phyloP scores from a whole-genome alignment of 2,113 vertebrate genomes.

The Speoplatyrhinus poulsoni region DNA sequence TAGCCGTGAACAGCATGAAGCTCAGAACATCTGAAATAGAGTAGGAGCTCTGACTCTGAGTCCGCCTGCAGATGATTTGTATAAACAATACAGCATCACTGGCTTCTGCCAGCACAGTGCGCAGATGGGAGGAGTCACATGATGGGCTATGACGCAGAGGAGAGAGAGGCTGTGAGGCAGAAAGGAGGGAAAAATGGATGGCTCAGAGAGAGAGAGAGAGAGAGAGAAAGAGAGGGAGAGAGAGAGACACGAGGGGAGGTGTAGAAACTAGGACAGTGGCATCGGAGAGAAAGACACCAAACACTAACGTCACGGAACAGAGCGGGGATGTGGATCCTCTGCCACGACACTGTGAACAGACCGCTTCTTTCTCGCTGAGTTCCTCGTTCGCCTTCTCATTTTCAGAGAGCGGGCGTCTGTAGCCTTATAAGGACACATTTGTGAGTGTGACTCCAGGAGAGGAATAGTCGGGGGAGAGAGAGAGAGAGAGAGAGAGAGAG shows the following conservation, averaged over 20 bases:
- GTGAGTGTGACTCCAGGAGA: constrained; percentile 37
- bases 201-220: constrained; percentile 16
- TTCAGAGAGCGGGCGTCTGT: constrained; percentile 49
- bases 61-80: constrained; percentile 22
- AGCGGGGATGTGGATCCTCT: neutral
- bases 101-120: constrained; percentile 44
- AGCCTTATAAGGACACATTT: constrained; percentile 72
- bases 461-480: neutral
- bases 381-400: constrained; percentile 41
- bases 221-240: neutral
- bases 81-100: constrained; percentile 22
- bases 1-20: too few relatives aligned
- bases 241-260: constrained; percentile 20
- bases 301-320: constrained; percentile 17
- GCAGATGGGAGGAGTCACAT: constrained; percentile 62
- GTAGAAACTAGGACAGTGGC: constrained; percentile 40
- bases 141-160: constrained; percentile 60
- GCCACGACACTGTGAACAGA: constrained; percentile 8
- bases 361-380: constrained; percentile 35
- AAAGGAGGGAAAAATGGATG: constrained; percentile 57
- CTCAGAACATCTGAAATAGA: neutral
- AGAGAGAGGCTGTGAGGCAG: constrained; percentile 50
- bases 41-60: constrained; percentile 15
- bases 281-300: constrained; percentile 24
- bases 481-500: constrained; percentile 5